phyloP scores from a whole-genome alignment of 2,113 vertebrate genomes.

The Anoura caudifer region DNA sequence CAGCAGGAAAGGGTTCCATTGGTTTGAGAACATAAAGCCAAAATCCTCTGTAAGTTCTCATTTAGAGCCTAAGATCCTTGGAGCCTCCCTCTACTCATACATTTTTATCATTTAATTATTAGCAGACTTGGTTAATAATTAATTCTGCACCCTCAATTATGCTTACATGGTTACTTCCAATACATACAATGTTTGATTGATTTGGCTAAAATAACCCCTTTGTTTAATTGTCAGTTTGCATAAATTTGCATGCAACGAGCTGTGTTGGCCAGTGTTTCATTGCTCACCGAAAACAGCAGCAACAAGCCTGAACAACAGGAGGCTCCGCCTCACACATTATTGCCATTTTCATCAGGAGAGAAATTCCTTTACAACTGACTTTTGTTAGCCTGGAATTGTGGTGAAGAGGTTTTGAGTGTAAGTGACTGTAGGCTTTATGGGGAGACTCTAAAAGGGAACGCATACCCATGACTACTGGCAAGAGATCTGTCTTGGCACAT shows the following conservation, averaged over 20 bases:
- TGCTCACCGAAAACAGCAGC: slow-evolving; percentile 44
- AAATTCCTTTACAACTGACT: neutral
- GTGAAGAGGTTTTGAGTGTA: neutral
- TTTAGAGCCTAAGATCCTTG: slow-evolving; percentile 47
- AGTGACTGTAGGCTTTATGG: neutral
- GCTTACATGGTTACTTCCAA: slow-evolving; percentile 62
- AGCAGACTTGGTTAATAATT: slow-evolving; percentile 65
- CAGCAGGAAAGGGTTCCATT: neutral
- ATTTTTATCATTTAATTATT: slow-evolving; percentile 68
- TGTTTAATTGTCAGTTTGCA: slow-evolving; percentile 69
- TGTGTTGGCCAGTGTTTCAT: slow-evolving; percentile 53
- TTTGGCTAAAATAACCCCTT: slow-evolving; percentile 71
- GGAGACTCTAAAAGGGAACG: neutral
- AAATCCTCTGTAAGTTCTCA: neutral
- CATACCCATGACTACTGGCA: neutral
- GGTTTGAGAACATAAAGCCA: neutral
- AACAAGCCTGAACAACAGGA: slow-evolving; percentile 59
- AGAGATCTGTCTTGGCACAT: neutral
- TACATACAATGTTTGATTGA: slow-evolving; percentile 67
- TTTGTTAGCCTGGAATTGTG: slow-evolving; percentile 21
- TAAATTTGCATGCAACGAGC: slow-evolving; percentile 63
- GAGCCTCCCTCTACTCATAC: neutral
- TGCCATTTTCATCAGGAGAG: neutral
- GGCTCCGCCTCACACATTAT: slow-evolving; percentile 33
- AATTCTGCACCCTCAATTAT: slow-evolving; percentile 71